phyloP scores from a whole-genome alignment of 2,888 invertebrate species.

The Fragum whitleyi region DNA sequence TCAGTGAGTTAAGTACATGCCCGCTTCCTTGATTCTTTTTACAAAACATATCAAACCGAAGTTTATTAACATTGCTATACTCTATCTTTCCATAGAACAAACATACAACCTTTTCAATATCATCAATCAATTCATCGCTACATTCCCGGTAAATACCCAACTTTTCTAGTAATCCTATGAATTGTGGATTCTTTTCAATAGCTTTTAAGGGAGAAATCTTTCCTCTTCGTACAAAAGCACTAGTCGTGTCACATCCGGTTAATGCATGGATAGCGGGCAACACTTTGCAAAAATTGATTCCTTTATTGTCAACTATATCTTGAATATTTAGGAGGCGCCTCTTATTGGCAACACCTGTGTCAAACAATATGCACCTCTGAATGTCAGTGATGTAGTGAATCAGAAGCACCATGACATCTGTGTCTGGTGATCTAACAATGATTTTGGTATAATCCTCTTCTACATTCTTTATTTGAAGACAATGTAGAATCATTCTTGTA shows the following conservation, averaged over 20 bases:
- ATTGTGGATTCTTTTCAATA: slow-evolving; percentile 16
- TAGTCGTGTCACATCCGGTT: slow-evolving; percentile 54
- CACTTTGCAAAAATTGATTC: slow-evolving; percentile 29
- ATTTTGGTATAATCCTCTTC: slow-evolving; percentile 14
- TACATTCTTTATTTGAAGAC: not conserved
- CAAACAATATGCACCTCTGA: slow-evolving; percentile 31
- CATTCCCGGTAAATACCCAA: slow-evolving; percentile 8
- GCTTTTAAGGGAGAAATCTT: slow-evolving; percentile 41
- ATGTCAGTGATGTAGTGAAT: slow-evolving; percentile 14
- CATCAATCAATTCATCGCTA: not conserved
- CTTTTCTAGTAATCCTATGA: not conserved
- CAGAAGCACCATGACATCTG: slow-evolving; percentile 49
- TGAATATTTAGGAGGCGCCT: slow-evolving; percentile 41
- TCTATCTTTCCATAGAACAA: slow-evolving; percentile 20
- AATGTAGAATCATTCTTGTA: slow-evolving; percentile 40
- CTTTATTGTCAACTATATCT: slow-evolving; percentile 20
- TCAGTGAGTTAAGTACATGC: not conserved
- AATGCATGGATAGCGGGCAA: slow-evolving; percentile 43
- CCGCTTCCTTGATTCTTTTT: slow-evolving; percentile 21
- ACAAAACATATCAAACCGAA: slow-evolving; percentile 26
- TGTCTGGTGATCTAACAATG: slow-evolving; percentile 54
- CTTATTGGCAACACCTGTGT: slow-evolving; percentile 51
- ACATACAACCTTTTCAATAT: slow-evolving; percentile 31
- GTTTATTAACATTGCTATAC: slow-evolving; percentile 26
- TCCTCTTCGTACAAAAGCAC: slow-evolving; percentile 49